Conservation (phyloP, 2,113 vertebrate species). For the Taxidea taxus region DNA sequence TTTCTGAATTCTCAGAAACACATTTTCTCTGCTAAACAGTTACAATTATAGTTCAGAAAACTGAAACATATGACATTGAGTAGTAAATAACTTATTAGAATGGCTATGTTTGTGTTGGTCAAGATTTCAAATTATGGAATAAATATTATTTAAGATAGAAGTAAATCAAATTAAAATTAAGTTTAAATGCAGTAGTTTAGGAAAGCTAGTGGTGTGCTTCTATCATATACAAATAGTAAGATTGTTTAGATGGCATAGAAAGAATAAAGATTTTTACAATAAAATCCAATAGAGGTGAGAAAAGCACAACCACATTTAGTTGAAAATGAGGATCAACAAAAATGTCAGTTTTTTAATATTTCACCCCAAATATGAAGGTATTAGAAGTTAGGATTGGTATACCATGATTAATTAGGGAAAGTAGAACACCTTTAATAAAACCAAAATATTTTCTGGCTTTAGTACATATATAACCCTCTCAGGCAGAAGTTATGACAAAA, state of each 20-base stretch:
- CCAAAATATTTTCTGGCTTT: not conserved
- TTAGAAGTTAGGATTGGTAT: not conserved
- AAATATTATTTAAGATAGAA: not conserved
- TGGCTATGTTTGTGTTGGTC: not conserved
- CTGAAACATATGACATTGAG: not conserved
- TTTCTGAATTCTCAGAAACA: not conserved
- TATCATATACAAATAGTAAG: not conserved
- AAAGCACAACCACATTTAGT: not conserved
- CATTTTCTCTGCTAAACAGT: not conserved
- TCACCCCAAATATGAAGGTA: not conserved
- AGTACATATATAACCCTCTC: not conserved
- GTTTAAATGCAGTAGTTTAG: not conserved
- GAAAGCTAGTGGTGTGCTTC: rapidly evolving
- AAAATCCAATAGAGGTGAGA: not conserved
- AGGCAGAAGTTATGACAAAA: not conserved
- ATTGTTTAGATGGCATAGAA: not conserved
- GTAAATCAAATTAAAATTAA: not conserved
- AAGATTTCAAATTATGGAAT: not conserved
- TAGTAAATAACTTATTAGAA: not conserved
- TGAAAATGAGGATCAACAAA: not conserved
- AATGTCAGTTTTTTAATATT: not conserved
- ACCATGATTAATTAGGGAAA: not conserved
- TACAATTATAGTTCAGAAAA: not conserved
- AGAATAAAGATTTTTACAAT: not conserved
- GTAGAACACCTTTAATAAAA: not conserved